phyloP scores from a whole-genome alignment of 2,113 vertebrate species.

The Pardalotus punctatus region DNA sequence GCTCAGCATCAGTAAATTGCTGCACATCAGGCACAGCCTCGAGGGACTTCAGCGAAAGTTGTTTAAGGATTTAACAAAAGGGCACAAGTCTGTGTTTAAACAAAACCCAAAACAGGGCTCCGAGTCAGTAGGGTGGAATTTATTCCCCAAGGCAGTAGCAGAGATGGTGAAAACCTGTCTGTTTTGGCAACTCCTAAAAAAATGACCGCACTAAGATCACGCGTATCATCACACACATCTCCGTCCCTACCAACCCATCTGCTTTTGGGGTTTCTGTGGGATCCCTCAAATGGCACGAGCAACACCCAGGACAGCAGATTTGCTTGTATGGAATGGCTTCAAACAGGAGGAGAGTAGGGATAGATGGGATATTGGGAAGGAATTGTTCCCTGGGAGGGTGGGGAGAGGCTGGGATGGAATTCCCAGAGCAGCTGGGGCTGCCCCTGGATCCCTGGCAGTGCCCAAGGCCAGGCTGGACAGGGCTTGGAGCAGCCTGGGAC shows the following conservation, averaged over 20 bases:
- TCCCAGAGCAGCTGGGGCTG: not conserved
- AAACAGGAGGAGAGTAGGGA: fast-evolving
- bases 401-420: not conserved
- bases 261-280: not conserved
- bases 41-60: not conserved
- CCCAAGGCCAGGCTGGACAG: not conserved
- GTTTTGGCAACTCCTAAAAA: not conserved
- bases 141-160: not conserved
- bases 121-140: not conserved
- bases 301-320: not conserved
- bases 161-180: not conserved
- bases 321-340: fast-evolving
- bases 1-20: not conserved
- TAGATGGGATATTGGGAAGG: not conserved
- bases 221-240: not conserved
- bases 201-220: too few relatives aligned
- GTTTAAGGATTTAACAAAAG: not conserved
- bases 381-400: not conserved
- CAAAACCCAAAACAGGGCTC: not conserved
- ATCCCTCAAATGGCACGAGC: not conserved
- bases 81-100: not conserved
- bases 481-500: not conserved
- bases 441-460: not conserved
- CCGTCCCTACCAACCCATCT: not conserved
- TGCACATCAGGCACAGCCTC: not conserved